Conservation (phyloP, 2,113 vertebrate genomes). For the Pomatostomus ruficeps region DNA sequence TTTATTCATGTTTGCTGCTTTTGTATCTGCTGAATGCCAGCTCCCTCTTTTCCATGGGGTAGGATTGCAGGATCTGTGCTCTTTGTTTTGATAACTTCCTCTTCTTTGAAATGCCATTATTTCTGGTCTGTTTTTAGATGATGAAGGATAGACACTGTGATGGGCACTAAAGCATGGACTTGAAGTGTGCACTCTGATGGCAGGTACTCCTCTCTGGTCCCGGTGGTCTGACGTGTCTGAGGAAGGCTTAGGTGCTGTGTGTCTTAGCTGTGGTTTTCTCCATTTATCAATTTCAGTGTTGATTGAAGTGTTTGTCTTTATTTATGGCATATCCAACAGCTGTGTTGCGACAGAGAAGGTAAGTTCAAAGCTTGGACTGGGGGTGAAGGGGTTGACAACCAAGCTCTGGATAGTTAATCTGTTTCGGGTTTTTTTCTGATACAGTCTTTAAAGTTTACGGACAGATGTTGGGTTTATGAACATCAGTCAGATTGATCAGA, state of each 20-base stretch:
- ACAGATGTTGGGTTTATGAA: neutral
- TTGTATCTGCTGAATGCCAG: neutral
- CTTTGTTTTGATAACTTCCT: neutral
- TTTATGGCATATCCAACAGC: neutral
- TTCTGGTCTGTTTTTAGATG: conserved; percentile 14
- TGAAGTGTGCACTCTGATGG: neutral
- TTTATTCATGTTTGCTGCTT: neutral
- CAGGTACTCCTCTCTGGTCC: neutral
- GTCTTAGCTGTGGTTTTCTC: neutral
- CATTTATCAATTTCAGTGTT: neutral
- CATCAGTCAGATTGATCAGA: neutral
- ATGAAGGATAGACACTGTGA: neutral
- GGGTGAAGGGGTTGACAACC: accelerated
- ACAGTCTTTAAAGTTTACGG: neutral
- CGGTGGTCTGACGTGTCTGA: accelerated
- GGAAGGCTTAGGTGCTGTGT: neutral
- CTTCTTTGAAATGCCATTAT: neutral
- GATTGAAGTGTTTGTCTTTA: neutral
- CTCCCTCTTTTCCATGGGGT: neutral
- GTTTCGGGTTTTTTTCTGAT: neutral
- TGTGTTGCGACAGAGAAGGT: neutral
- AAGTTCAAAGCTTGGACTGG: neutral
- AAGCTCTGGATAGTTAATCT: neutral
- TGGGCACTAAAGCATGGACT: neutral
- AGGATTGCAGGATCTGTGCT: neutral